Evolutionary conservation across 2,113 vertebrate genomes (phyloP), one percentile per base, ranked within the genome.

Genomic region (Pogonocichla stellata): DNA sequence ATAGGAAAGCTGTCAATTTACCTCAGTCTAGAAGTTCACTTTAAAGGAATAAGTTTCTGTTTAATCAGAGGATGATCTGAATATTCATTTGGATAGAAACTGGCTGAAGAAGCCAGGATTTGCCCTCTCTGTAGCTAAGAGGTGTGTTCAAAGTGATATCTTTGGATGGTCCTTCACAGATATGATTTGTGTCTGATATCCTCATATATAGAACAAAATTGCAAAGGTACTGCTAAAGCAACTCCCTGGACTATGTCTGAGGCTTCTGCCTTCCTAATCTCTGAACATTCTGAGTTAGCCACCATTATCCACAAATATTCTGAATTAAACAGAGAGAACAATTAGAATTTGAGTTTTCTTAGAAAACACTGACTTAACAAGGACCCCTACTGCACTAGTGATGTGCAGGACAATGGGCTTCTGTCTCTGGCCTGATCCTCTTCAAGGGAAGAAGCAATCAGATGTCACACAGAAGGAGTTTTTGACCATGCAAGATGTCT

Each of bases 1-100:
- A 34, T 9, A 61, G 40, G 42, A 80, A 73, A 90, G 8, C 8
- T 0, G 0, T 7, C 18, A 28, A 9, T 86, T 60, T 62, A 75
- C 29, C 31, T 61, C 34, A 75, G 5, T 61, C 28, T 74, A 42
- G 43, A 75, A 42, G 34, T 34, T 71, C 8, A 34, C 51, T 72
- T 83, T 67, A 14, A 79, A 54, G 3, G 33, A 65, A 13, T 33
- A 33, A 74, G 19, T 42, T 71, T 74, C 33, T 70, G 51, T 53
- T 82, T 66, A 66, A 74, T 79, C 29, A 79, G 48, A 74, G 31
- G 29, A 62, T 86, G 7, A 67, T 31, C 26, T 89, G 70, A 71
- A 28, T 81, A 48, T 62, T 85, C 17, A 33, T 81, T 74, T 86
- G 26, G 34, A 10, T 75, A 64, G 53, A 17, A 57, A 73, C 40